phyloP scores from a whole-genome alignment of 2,888 invertebrate genomes.

The Suillia variegata region DNA sequence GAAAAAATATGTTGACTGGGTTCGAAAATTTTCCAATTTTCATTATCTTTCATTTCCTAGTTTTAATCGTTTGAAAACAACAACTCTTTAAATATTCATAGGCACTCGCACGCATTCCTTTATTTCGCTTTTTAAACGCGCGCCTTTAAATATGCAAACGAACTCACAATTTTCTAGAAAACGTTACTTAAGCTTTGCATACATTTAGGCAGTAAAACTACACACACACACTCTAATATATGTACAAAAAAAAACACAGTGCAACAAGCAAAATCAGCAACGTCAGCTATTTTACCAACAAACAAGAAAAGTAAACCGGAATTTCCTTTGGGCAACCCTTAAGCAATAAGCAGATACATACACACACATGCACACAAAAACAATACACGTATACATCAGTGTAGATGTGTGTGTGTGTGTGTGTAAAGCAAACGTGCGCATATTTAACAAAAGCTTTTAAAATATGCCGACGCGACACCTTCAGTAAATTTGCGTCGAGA shows the following conservation, averaged over 20 bases:
- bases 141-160: neutral
- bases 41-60: neutral
- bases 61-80: conserved; percentile 47
- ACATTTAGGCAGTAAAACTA: conserved; percentile 42
- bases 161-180: conserved; percentile 28
- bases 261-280: conserved; percentile 27
- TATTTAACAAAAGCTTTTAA: conserved; percentile 53
- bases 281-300: conserved; percentile 38
- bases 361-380: conserved; percentile 4
- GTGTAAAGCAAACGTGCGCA: conserved; percentile 45
- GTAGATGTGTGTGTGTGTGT: conserved; percentile 6
- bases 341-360: conserved; percentile 37
- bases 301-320: conserved; percentile 41
- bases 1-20: too few relatives aligned
- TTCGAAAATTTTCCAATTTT: too few relatives aligned
- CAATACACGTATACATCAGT: neutral
- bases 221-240: conserved; percentile 1
- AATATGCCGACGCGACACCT: conserved; percentile 57
- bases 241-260: conserved; percentile 23
- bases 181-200: conserved; percentile 50
- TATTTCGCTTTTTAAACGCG: neutral
- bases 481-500: conserved; percentile 42
- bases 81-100: conserved; percentile 53
- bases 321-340: conserved; percentile 49
- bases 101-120: conserved; percentile 17